Percentiles rank a stretch among this genome's conserved stretches.
Conservation (phyloP, 2,797 vertebrate genomes). For the Cephalopachus bancanus region DNA sequence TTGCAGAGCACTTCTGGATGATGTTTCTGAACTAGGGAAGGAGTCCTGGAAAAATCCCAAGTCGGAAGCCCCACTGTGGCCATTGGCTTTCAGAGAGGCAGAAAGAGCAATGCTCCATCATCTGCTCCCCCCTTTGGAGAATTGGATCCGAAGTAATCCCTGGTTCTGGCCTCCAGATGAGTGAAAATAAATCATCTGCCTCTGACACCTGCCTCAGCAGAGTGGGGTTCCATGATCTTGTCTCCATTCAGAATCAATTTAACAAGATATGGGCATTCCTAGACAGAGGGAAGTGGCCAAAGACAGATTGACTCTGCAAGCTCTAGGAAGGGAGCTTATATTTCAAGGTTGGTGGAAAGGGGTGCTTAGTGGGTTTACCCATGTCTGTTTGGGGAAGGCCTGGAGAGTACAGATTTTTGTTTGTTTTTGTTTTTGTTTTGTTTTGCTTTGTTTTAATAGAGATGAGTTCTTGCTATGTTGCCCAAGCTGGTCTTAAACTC, state of each 20-base stretch:
- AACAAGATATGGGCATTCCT: not conserved
- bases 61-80: not conserved
- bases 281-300: not conserved
- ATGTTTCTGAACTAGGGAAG: not conserved
- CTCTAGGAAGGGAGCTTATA: not conserved
- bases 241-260: slow-evolving; percentile 49
- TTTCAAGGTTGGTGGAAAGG: not conserved
- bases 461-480: too few relatives aligned
- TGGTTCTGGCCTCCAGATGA: not conserved
- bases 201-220: slow-evolving; percentile 22
- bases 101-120: not conserved
- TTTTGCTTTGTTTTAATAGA: too few relatives aligned
- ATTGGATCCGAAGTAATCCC: not conserved
- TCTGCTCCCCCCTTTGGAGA: not conserved
- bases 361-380: too few relatives aligned
- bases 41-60: not conserved
- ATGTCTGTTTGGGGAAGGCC: not conserved
- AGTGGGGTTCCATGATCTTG: not conserved
- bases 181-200: slow-evolving; percentile 48
- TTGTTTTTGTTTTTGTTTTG: too few relatives aligned
- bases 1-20: not conserved
- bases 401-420: not conserved
- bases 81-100: not conserved
- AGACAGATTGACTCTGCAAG: not conserved
- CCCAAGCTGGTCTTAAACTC: too few relatives aligned